These are phyloP conservation scores for Ceryle rudis DNA, from an alignment of 2,797 vertebrate genomes.

Conservation along the genomic window DNA sequence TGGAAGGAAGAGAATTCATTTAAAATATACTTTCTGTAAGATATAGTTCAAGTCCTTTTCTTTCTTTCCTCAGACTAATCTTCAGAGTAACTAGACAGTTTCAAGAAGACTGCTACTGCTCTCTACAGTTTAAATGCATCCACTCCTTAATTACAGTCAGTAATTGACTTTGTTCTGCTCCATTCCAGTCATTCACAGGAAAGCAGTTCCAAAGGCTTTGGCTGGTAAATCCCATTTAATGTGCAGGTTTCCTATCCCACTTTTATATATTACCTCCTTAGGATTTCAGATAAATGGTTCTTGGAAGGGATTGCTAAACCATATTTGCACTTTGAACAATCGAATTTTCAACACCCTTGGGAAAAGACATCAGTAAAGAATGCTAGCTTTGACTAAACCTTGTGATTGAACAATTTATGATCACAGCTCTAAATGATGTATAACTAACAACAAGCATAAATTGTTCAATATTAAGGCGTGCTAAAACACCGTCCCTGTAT, in stretches of 20 bases:
- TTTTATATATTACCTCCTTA: conserved; percentile 79
- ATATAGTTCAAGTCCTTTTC: conserved; percentile 74
- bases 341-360: conserved; percentile 78
- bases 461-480: conserved; percentile 40
- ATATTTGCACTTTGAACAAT: conserved; percentile 81
- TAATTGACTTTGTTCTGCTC: conserved; percentile 85
- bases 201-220: conserved; percentile 79
- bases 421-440: conserved; percentile 78
- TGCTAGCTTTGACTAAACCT: conserved; percentile 76
- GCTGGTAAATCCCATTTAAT: conserved; percentile 80
- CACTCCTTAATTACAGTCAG: conserved; percentile 86
- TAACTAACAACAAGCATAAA: conserved; percentile 67
- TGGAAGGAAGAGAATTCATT: conserved; percentile 66
- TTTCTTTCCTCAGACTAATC: conserved; percentile 78
- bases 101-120: conserved; percentile 98
- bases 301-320: conserved; percentile 81
- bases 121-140: conserved; percentile 96
- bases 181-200: conserved; percentile 77
- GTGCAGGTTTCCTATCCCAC: conserved; percentile 74
- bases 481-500: background rate
- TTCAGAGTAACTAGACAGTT: conserved; percentile 78
- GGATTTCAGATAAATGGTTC: conserved; percentile 79
- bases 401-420: conserved; percentile 78
- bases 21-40: conserved; percentile 72
- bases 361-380: conserved; percentile 76